Conservation (phyloP, 1,140 invertebrate genomes). For the Drosophila mauritiana region DNA sequence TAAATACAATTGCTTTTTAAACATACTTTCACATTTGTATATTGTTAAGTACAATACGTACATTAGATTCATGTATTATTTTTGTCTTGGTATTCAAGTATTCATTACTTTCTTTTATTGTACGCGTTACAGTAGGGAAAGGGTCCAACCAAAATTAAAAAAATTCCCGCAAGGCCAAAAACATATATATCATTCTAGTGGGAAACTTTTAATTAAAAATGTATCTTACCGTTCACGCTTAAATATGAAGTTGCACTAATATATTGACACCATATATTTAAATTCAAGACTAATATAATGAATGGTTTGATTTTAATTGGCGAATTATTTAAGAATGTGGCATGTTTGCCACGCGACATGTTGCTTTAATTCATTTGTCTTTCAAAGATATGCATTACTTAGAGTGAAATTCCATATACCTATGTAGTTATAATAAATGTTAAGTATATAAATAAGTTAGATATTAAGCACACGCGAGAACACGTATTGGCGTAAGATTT, state of each 20-base stretch:
- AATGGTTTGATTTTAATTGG: constrained; percentile 54
- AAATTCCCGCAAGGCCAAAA: too few relatives aligned
- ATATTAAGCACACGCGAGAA: background rate
- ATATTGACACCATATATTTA: constrained; percentile 65
- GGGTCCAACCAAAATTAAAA: too few relatives aligned
- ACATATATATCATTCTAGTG: too few relatives aligned
- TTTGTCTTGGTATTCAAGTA: too few relatives aligned
- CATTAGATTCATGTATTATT: too few relatives aligned
- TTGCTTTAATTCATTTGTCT: constrained; percentile 8
- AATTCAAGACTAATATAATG: constrained; percentile 65
- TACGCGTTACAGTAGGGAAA: too few relatives aligned
- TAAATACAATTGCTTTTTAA: too few relatives aligned
- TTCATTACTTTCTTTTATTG: too few relatives aligned
- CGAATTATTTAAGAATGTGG: constrained; percentile 21
- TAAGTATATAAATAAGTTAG: background rate
- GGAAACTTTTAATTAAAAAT: constrained; percentile 1
- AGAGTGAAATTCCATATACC: background rate
- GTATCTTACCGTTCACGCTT: constrained; percentile 67
- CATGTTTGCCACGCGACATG: constrained; percentile 12
- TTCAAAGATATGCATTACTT: background rate
- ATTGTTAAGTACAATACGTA: too few relatives aligned
- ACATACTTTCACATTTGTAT: too few relatives aligned
- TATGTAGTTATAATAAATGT: too few relatives aligned
- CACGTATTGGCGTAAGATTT: background rate
- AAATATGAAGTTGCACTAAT: constrained; percentile 64